These are phyloP conservation scores for Diplodus sargus DNA, from an alignment of 2,797 vertebrate species.

Conservation along the genomic window DNA sequence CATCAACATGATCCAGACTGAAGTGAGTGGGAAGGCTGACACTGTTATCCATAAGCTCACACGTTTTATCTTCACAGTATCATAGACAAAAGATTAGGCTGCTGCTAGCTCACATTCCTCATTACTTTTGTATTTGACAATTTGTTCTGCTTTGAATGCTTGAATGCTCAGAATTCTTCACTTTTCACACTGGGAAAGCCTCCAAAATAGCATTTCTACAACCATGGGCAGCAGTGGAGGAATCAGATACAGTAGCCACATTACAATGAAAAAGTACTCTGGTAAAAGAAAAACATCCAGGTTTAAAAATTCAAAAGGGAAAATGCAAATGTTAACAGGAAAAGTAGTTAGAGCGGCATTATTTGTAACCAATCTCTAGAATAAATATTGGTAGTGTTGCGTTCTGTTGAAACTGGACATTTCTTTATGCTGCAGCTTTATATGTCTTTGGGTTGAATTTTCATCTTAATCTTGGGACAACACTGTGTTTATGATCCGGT, in stretches of 20 bases:
- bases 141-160: not conserved
- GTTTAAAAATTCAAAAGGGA: too few species aligned
- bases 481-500: too few species aligned
- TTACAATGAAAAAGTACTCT: not conserved
- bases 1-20: conserved; percentile 98
- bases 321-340: too few species aligned
- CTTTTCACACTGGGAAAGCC: not conserved
- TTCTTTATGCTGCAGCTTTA: too few species aligned
- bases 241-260: too few species aligned
- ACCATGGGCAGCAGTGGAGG: not conserved
- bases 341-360: too few species aligned
- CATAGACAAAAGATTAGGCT: not conserved
- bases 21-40: conserved; percentile 85
- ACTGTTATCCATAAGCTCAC: not conserved
- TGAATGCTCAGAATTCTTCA: not conserved
- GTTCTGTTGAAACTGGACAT: too few species aligned
- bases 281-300: not conserved
- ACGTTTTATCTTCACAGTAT: conserved; percentile 16
- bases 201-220: not conserved
- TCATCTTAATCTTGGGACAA: too few species aligned
- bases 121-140: not conserved
- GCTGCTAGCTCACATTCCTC: not conserved
- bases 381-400: too few species aligned
- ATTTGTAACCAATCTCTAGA: too few species aligned
- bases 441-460: too few species aligned